Base-by-base conservation (phyloP, 2,888 invertebrate genomes). In the Ashinkailepas kermadecensis region DNA sequence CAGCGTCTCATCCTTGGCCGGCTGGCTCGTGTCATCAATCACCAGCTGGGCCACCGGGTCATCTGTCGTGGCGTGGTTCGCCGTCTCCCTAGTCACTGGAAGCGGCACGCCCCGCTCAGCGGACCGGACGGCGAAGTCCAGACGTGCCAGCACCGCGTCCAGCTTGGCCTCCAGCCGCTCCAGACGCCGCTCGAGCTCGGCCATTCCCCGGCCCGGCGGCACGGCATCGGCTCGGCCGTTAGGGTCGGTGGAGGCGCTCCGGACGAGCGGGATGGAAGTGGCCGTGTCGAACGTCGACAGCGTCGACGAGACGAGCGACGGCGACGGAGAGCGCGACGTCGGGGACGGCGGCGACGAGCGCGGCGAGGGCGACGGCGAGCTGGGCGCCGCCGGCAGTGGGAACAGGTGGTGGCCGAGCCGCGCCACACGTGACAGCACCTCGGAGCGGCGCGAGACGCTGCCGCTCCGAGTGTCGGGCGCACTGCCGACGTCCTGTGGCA, bases 371-470 rank as follows among this genome's bases (percentile, higher is more conserved):
- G 64, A n/a, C 6, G 64, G 64, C 6, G 6, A n/a, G 64, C 64
- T 21, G n/a, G 9, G n/a, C 64, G 64, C 64, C 9, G n/a, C 74
- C 11, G 67, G 6, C 15, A n/a, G 15, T 7, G 74, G 74, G 56
- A 74, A 74, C 74, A 74, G 56, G 12, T 74, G 74, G 54, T 21
- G 54, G 54, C 74, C 74, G 8, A 74, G 74, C 21, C 74, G 74
- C 15, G 74, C 74, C 54, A 74, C 18, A 10, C 74, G 54, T 0
- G 74, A 13, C 56, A 74, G 74, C 10, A 74, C 74, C 54, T 54
- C 74, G 9, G 74, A 3, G 10, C 74, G 74, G 1, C 56, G 54
- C 21, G 3, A 9, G 10, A 56, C 74, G 9, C 10, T 18, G 18
- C n/a, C n/a, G n/a, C n/a, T n/a, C n/a, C n/a, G n/a, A n/a, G n/a